Evolutionary conservation across 1,140 invertebrate species (phyloP), one percentile per base, ranked within the genome.

Genomic region (Melipona quadrifasciata): DNA sequence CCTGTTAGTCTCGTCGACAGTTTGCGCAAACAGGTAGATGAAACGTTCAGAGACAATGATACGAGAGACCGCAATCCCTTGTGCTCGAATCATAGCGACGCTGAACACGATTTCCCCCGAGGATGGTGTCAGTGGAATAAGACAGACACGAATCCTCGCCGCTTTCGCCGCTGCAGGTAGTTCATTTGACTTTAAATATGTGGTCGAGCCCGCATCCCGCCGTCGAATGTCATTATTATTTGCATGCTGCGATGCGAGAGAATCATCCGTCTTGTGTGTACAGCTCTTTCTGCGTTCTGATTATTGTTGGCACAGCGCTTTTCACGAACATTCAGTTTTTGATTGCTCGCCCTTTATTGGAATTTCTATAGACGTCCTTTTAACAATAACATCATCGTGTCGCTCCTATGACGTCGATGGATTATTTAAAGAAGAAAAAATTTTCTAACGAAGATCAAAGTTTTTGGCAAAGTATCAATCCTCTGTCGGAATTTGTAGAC

Each of bases 41-140:
- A 31, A 64, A 51, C 70, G 51, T 70, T 47, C 78, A 8, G 24
- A 39, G 80, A 82, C 58, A 76, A 82, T 39, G 71, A 55, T 16
- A 31, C 4, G 34, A n/a, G 55, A 64, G 79, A 53, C 55, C 55
- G 68, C 68, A 53, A 61, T 31, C 72, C 61, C 71, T 65, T 47
- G 47, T 67, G 47, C 51, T 55, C 27, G 80, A 82, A 82, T 82
- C 72, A 55, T 55, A 67, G 21, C 51, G 55, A 53, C 71, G 27
- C 12, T 72, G 80, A 82, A 76, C 71, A 61, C 80, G 64, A 82
- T 82, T 82, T 76, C 80, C 80, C 61, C 16, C 5, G 72, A 47
- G 80, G 16, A 76, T 19, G 39, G 61, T 31, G 68, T 81, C 71
- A 17, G 4, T 11, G 27, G 51, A 76, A 67, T 76, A 76, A 81